Evolutionary conservation across 1,140 invertebrate species (phyloP).

Genomic region (Drosophila micromelanica): DNA sequence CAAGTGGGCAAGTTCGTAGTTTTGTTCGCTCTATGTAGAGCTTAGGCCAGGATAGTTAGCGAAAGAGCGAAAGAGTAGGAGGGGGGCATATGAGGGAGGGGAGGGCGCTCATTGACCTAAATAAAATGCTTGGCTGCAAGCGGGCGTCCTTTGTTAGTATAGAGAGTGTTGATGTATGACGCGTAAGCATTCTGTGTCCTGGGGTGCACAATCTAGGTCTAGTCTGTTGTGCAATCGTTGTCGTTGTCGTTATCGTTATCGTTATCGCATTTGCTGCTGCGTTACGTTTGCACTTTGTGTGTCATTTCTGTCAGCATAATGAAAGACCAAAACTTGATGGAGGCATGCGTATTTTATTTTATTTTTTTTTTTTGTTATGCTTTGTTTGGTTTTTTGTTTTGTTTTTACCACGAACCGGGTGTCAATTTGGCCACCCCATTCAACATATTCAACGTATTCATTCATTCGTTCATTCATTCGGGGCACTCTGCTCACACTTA

Average conservation of each 20-base stretch:
- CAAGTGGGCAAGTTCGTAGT: conserved; percentile 4
- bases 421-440: too few relatives aligned
- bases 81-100: too few relatives aligned
- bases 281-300: conserved; percentile 54
- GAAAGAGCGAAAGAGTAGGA: too few relatives aligned
- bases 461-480: too few relatives aligned
- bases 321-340: conserved; percentile 42
- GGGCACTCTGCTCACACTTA: too few relatives aligned
- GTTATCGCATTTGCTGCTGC: conserved; percentile 67
- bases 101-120: conserved; percentile 79
- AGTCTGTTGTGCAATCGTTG: conserved; percentile 11
- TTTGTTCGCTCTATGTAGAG: conserved; percentile 2
- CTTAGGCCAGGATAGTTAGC: not conserved
- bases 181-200: conserved; percentile 3
- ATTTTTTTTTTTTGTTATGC: too few relatives aligned
- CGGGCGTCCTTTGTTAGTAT: conserved; percentile 37
- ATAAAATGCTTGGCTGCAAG: conserved; percentile 67
- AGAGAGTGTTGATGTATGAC: conserved; percentile 28
- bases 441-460: too few relatives aligned
- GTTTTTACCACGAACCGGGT: too few relatives aligned
- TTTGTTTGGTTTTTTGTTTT: too few relatives aligned
- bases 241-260: conserved; percentile 56
- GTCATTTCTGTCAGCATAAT: conserved; percentile 72
- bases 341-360: too few relatives aligned
- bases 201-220: conserved; percentile 2